phyloP scores from a whole-genome alignment of 2,797 vertebrate species.

The Eulemur mongoz region DNA sequence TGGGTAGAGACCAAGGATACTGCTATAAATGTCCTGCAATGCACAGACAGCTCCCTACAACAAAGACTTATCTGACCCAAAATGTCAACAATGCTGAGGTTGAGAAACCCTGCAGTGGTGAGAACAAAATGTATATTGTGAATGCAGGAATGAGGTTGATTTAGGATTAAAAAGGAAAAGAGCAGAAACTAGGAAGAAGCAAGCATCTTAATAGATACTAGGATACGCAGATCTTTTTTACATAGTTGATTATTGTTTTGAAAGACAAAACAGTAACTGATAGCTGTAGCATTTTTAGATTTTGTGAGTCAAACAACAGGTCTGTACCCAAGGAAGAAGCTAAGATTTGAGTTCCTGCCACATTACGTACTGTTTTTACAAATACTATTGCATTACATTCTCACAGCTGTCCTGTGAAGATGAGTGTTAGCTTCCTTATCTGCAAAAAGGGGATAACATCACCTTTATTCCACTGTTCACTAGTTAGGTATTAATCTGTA shows the following conservation, averaged over 20 bases:
- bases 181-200: conserved; percentile 9
- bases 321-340: background rate
- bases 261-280: background rate
- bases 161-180: background rate
- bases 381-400: background rate
- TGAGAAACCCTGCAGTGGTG: background rate
- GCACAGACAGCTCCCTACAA: background rate
- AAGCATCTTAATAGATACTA: background rate
- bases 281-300: conserved; percentile 34
- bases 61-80: background rate
- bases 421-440: background rate
- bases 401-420: background rate
- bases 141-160: background rate
- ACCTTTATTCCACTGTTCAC: background rate
- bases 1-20: background rate
- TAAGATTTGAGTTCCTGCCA: background rate
- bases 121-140: background rate
- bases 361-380: background rate
- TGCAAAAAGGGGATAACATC: background rate
- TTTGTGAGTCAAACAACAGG: conserved; percentile 12
- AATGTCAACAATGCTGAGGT: background rate
- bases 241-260: conserved; percentile 30
- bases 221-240: background rate
- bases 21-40: background rate
- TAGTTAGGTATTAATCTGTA: background rate